Conservation (phyloP, 2,113 vertebrate genomes). For the Acrocephalus kingi region DNA sequence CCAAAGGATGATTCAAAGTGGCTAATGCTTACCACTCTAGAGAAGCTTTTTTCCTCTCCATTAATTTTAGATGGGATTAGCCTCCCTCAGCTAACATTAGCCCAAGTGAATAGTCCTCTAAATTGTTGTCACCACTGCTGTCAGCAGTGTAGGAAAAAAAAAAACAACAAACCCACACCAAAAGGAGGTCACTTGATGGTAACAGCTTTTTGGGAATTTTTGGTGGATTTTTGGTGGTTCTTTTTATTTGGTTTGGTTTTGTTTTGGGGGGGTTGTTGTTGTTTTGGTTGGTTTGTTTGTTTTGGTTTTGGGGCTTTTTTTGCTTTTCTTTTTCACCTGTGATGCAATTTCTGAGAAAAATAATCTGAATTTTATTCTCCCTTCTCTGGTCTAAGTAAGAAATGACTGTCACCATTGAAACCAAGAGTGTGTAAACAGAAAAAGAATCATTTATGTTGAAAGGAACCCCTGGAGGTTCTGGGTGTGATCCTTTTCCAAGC, state of each 20-base stretch:
- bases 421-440: background rate
- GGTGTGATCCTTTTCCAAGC: background rate
- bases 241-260: background rate
- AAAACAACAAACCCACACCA: background rate
- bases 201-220: fast-evolving
- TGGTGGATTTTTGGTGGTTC: too few species aligned
- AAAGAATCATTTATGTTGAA: background rate
- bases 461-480: background rate
- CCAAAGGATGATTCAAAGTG: slow-evolving; percentile 27
- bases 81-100: background rate
- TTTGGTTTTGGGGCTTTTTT: background rate
- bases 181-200: background rate
- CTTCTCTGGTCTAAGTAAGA: background rate
- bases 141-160: background rate
- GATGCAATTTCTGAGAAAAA: background rate
- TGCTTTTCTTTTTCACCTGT: background rate
- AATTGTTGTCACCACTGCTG: background rate
- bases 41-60: slow-evolving; percentile 41
- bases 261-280: background rate
- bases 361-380: background rate
- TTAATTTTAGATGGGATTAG: slow-evolving; percentile 50
- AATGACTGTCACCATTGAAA: background rate
- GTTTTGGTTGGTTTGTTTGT: background rate
- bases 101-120: background rate
- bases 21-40: slow-evolving; percentile 10